Conservation (phyloP, 2,797 vertebrate species). For the Microctenopoma steveboyesi region DNA sequence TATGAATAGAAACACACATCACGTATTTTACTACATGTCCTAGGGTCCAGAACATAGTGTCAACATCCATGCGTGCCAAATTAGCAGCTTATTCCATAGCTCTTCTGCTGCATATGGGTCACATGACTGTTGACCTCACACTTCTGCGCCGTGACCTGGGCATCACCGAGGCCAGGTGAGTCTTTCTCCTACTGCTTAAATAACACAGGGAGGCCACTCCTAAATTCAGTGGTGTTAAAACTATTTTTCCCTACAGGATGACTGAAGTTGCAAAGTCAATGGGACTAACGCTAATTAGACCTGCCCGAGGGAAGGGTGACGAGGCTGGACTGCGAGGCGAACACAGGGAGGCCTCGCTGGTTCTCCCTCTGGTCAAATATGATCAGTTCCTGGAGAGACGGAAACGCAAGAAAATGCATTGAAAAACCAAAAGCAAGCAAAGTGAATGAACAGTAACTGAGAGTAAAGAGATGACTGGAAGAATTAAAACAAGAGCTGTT, state of each 20-base stretch:
- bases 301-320: conserved; percentile 26
- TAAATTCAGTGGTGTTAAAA: not conserved
- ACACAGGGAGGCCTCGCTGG: conserved; percentile 84
- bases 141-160: conserved; percentile 90
- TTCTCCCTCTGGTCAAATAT: conserved; percentile 86
- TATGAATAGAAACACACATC: not conserved
- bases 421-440: conserved; percentile 15
- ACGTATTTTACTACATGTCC: not conserved
- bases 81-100: conserved; percentile 86
- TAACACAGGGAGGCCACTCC: not conserved
- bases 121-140: conserved; percentile 89
- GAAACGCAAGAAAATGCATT: conserved; percentile 87
- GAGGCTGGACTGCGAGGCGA: conserved; percentile 54
- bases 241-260: conserved; percentile 81
- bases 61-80: conserved; percentile 90
- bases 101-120: conserved; percentile 89
- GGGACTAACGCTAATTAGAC: conserved; percentile 87
- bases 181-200: not conserved
- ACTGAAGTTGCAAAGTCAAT: conserved; percentile 91
- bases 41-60: conserved; percentile 88
- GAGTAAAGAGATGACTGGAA: not conserved
- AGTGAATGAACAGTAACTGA: not conserved
- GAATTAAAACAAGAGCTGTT: conserved; percentile 35
- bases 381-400: conserved; percentile 56
- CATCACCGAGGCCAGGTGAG: conserved; percentile 87